A percentile compares a stretch with the other conserved stretches of the same genome.
Conservation (phyloP, 2,797 vertebrate genomes). For the Darevskia mixta region DNA sequence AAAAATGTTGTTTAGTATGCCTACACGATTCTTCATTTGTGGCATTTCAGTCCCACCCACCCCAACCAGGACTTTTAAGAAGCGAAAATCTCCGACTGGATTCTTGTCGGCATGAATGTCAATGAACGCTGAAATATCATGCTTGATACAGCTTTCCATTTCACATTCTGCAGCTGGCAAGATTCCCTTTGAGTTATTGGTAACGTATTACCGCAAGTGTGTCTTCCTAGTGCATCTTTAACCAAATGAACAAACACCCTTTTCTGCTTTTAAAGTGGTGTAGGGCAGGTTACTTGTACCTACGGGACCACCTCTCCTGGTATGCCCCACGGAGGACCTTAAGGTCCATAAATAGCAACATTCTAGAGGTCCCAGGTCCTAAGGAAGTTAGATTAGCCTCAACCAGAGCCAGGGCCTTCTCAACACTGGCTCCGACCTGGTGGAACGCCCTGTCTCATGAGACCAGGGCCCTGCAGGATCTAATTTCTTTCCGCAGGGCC, state of each 20-base stretch:
- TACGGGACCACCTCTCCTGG: too few species aligned
- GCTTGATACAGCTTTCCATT: background rate
- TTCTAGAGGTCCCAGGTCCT: too few species aligned
- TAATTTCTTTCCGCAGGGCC: too few species aligned
- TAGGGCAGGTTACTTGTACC: background rate
- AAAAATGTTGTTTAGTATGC: background rate
- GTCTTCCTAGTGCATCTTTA: background rate
- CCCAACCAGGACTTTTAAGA: background rate
- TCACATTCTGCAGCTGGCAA: background rate
- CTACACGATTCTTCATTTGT: background rate
- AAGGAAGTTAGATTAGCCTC: too few species aligned
- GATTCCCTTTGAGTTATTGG: background rate
- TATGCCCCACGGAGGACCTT: too few species aligned
- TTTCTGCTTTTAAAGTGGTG: background rate
- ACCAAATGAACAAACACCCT: background rate
- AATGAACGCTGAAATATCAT: background rate
- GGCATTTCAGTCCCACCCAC: background rate
- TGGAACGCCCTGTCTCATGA: too few species aligned
- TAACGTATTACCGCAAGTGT: too few species aligned
- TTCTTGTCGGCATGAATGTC: background rate
- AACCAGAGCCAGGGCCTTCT: too few species aligned
- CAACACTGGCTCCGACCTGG: too few species aligned
- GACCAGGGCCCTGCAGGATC: too few species aligned
- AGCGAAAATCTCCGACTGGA: background rate
- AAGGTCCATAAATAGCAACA: too few species aligned